Evolutionary conservation across 1,140 invertebrate genomes (phyloP), one percentile per base, ranked within the genome.

Genomic region (Zelostemma sp.): DNA sequence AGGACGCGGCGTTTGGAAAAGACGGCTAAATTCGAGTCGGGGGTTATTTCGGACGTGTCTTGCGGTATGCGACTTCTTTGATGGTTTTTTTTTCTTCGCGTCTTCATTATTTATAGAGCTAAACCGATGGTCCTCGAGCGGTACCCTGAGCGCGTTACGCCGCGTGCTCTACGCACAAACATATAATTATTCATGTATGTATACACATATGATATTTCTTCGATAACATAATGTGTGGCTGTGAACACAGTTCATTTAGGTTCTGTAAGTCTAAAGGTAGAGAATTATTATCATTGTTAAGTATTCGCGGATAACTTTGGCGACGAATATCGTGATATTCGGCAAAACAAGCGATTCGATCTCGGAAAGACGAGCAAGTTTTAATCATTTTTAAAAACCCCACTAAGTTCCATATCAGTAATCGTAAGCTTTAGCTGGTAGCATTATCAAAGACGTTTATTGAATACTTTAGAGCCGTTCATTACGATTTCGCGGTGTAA

Each of bases 221-320:
- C 73, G 67, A 78, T 80, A 72, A 68, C 80, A 79, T 82, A 79
- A 84, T 83, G 79, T 81, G 82, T 85, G 83, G 83, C 83, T 85
- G 83, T 85, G 83, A 85, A 80, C 77, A 80, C 81, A 82, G 80
- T 83, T 85, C 77, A 74, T 82, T 79, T 81, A 83, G 75, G 68
- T 80, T 78, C 68, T 76, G 50, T 51, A 46, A 46, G 45, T 60
- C 59, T 54, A 45, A 61, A 28, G 28, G 45, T 57, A 60, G 40
- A 16, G 35, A 60, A 53, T 48, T 45, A 8, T 28, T 17, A 61
- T 53, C 55, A 55, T 6, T 35, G 33, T 35, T 35, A 45, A 59
- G 55, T 59, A 68, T 68, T 63, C 16, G 38, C 50, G 48, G 48
- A 45, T 58, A 47, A 48, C 45, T 53, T 25, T 47, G 57, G 16